Base-by-base conservation (phyloP, 2,888 invertebrate species). In the Hirtodrosophila alboralis region DNA sequence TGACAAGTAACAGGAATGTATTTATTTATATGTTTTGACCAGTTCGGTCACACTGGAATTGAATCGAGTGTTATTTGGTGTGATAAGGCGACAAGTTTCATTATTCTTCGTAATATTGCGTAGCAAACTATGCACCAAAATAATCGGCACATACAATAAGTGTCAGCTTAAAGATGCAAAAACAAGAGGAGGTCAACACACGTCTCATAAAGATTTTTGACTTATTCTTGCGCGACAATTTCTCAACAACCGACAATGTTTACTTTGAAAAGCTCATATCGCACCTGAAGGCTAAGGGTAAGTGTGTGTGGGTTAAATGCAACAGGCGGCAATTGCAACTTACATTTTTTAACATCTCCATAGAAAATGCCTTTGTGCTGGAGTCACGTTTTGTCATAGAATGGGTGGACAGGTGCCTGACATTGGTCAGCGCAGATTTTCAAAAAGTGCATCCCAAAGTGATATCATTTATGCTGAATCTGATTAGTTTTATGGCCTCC, bases 221-320 rank as follows among this genome's bases (percentile, higher is more conserved):
- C 48, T 60, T 76, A 60, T 89, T 90, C 54, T 61, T 90, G 27
- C 69, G 71, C 21, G 77, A 77, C 31, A 87, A 88, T 59, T 88
- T 88, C 68, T 70, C 75, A 33, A 84, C 79, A 37, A 86, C 84
- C 8, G 89, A 93, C 87, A 93, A 92, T 89, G 93, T 93, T 74
- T 94, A 94, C 88, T 92, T 93, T 60, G 94, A 94, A 86, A 92
- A 92, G 72, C 90, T 94, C 37, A 91, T 94, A 63, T 92, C 92
- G 49, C 93, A 94, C 89, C 87, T 94, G 69, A 90, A 91, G 13
- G 92, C 92, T 44, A 90, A 91, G 74, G 90, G 91, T 70, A 91
- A 92, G 87, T 89, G 90, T 38, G 27, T 44, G n/a, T 23, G 14
- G n/a, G 14, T 34, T 36, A 18, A 6, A 26, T 43, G 71, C 73